phyloP scores from a whole-genome alignment of 2,113 vertebrate genomes.

The Amblyornis subalaris region DNA sequence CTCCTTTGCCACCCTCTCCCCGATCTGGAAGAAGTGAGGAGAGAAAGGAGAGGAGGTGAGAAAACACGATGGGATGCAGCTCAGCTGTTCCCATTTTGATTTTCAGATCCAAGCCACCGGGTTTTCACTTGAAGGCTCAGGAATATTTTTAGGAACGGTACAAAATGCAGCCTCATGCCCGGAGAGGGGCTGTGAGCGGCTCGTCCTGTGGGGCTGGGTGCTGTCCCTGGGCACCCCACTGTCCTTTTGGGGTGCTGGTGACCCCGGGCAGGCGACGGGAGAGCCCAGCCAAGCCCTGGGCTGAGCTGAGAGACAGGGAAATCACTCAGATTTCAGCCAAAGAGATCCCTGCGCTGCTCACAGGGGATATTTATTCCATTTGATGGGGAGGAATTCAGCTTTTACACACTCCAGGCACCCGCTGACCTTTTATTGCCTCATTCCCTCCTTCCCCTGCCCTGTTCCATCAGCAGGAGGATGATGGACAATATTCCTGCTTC shows the following conservation, averaged over 20 bases:
- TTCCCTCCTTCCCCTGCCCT: not conserved
- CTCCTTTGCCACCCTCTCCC: not conserved
- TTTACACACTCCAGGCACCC: not conserved
- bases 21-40: not conserved
- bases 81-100: conserved; percentile 41
- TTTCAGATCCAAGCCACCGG: not conserved
- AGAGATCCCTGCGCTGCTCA: not conserved
- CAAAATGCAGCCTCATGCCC: not conserved
- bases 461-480: not conserved
- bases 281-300: not conserved
- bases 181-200: not conserved
- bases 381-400: conserved; percentile 5
- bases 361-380: not conserved
- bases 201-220: not conserved
- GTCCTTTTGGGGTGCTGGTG: not conserved
- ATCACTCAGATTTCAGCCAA: not conserved
- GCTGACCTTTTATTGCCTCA: conserved; percentile 25
- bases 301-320: not conserved
- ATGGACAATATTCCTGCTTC: not conserved
- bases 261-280: rapidly evolving
- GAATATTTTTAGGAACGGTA: not conserved
- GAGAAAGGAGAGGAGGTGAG: conserved; percentile 53
- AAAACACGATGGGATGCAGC: not conserved
- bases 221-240: not conserved
- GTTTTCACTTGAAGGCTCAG: not conserved